Conservation (phyloP, 2,888 invertebrate species). For the Cistogaster globosa region DNA sequence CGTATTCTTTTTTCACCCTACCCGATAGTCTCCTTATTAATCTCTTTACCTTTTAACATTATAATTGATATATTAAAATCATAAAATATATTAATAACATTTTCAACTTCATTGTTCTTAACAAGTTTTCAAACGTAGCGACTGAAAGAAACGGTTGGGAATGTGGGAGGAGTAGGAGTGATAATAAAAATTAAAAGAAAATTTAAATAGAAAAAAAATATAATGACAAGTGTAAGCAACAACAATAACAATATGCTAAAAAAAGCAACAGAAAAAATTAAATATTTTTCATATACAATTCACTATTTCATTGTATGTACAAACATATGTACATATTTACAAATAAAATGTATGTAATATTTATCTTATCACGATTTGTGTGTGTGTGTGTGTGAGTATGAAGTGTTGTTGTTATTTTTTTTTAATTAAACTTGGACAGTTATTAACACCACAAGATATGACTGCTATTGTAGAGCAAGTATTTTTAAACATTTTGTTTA, state of each 20-base stretch:
- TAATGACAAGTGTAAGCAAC: constrained; percentile 44
- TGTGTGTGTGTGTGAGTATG: background rate
- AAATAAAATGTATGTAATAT: constrained; percentile 31
- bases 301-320: too few relatives aligned
- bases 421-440: constrained; percentile 50
- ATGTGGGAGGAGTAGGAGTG: constrained; percentile 42
- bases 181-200: constrained; percentile 56
- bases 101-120: constrained; percentile 29
- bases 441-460: constrained; percentile 58
- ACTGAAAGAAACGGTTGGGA: constrained; percentile 3
- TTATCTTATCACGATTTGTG: constrained; percentile 72
- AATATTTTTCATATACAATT: constrained; percentile 40
- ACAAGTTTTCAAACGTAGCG: constrained; percentile 10
- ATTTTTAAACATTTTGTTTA: background rate
- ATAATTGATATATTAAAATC: too few relatives aligned
- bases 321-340: background rate
- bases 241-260: constrained; percentile 52
- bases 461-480: constrained; percentile 13
- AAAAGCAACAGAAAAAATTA: constrained; percentile 25
- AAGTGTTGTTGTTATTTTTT: background rate
- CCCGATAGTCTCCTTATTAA: too few relatives aligned
- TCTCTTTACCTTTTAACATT: too few relatives aligned
- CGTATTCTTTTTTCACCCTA: too few relatives aligned
- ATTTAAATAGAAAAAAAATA: constrained; percentile 57
- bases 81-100: background rate